Conservation (phyloP, 2,113 vertebrate species). For the Spizaetus ornatus region DNA sequence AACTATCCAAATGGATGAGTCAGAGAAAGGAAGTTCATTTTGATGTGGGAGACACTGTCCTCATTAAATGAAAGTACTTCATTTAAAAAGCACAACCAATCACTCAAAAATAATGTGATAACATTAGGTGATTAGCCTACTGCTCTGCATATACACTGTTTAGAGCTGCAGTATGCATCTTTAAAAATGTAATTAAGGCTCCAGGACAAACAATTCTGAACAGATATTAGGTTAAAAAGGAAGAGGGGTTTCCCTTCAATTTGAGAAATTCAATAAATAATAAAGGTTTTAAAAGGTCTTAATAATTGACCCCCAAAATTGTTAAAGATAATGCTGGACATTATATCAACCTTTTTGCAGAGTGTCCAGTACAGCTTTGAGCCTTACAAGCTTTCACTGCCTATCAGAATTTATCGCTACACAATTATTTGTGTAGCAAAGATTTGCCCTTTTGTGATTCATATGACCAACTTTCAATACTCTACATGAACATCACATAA, state of each 20-base stretch:
- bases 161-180: not conserved
- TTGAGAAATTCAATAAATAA: not conserved
- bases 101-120: not conserved
- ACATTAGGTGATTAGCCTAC: not conserved
- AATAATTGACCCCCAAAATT: not conserved
- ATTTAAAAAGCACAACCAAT: not conserved
- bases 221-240: not conserved
- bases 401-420: not conserved
- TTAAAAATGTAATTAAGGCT: not conserved
- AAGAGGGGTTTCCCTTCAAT: not conserved
- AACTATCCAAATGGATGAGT: not conserved
- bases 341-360: not conserved
- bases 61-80: not conserved
- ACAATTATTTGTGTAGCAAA: not conserved
- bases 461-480: not conserved
- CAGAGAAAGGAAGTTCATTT: not conserved
- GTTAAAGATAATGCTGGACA: not conserved
- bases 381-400: not conserved
- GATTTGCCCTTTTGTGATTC: not conserved
- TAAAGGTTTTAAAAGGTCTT: not conserved
- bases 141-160: not conserved
- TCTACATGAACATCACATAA: not conserved
- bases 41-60: not conserved
- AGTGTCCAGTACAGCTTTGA: not conserved
- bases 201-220: not conserved